Evolutionary conservation across 2,113 vertebrate genomes (phyloP), one percentile per base, ranked within the genome.

Genomic region (Sigmodon hispidus): DNA sequence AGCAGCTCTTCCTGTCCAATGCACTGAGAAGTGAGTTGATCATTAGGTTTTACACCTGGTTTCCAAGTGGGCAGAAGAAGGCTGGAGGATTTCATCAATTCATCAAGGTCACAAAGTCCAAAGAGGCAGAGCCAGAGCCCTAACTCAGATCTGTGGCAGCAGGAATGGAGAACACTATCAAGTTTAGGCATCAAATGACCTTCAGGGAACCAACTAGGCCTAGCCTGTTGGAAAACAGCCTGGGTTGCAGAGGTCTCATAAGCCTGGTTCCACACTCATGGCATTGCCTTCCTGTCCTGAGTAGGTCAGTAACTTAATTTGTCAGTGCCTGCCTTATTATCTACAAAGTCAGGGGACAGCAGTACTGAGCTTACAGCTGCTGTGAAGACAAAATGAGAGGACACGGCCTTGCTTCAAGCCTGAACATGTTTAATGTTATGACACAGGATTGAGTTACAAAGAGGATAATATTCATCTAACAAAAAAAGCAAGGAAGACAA

Each of bases 401-500:
- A 61, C 22, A 36, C 24, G 15, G 45, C 36, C 85, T 93, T 84
- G 83, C 63, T 61, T 90, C 80, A 12, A 34, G 90, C 43, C 90
- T 75, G 88, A 29, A 55, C 69, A 34, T 0, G 63, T 24, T 55
- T 85, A 77, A 45, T 17, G 26, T 57, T 83, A 75, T 91, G 69
- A 81, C 80, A 90, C 2, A 17, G 73, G 91, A 40, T 91, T 57
- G 0, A 34, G 45, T 95, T 94, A 87, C 91, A 26, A 57, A 96
- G 31, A 93, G 55, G 67, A 90, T 36, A 86, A 67, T 48, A 77
- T 73, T 90, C 81, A 19, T 81, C 87, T 79, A 59, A 70, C 61
- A 70, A 89, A 89, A 92, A 94, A 79, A 91, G 91, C 72, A n/a
- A n/a, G 12, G n/a, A 83, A 79, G 70, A 91, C 93, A 97, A 87